Percentiles rank a stretch among this genome's conserved stretches.
These are phyloP conservation scores for Cephonodes hylas DNA, from an alignment of 2,888 invertebrate species.

Conservation along the genomic window DNA sequence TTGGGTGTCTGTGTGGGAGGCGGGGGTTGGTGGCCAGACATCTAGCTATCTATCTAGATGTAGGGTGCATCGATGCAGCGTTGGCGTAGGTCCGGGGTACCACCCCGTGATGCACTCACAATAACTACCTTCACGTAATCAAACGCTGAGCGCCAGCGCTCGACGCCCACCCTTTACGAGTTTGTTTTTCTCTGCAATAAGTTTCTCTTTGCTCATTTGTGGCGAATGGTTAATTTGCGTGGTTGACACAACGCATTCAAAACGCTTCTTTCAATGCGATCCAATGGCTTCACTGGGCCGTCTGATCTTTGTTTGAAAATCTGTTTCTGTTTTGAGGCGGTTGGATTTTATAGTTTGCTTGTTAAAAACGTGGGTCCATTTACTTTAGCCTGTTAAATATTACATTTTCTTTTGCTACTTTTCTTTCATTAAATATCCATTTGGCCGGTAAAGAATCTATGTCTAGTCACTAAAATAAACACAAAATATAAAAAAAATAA, in stretches of 20 bases:
- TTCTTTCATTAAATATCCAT: too few species aligned
- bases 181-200: slow-evolving; percentile 49
- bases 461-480: too few species aligned
- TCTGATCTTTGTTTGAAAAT: too few species aligned
- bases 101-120: slow-evolving; percentile 34
- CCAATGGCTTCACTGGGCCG: too few species aligned
- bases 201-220: slow-evolving; percentile 30
- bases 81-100: slow-evolving; percentile 73
- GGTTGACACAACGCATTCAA: background rate
- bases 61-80: slow-evolving; percentile 71
- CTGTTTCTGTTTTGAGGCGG: too few species aligned
- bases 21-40: slow-evolving; percentile 43
- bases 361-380: too few species aligned
- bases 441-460: too few species aligned
- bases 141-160: slow-evolving; percentile 47
- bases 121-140: slow-evolving; percentile 54
- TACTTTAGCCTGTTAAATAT: too few species aligned
- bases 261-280: background rate
- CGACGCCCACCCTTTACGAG: slow-evolving; percentile 27
- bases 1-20: slow-evolving; percentile 23
- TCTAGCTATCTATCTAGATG: slow-evolving; percentile 60
- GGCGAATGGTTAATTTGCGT: background rate
- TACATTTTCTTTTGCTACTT: too few species aligned
- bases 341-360: too few species aligned
- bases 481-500: too few species aligned